phyloP scores from a whole-genome alignment of 2,797 vertebrate genomes.

The Hybognathus amarus region DNA sequence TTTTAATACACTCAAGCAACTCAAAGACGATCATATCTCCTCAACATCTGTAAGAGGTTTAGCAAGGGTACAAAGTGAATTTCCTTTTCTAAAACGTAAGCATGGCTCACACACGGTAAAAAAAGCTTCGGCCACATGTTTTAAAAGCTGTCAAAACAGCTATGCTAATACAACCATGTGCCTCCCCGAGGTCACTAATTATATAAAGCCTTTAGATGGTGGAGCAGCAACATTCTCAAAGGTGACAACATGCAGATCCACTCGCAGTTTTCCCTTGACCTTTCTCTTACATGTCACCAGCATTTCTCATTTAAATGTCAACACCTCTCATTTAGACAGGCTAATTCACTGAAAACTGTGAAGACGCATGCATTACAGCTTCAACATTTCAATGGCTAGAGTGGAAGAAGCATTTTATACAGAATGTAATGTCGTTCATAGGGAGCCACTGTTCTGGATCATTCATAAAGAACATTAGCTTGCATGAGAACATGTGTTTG shows the following conservation, averaged over 20 bases:
- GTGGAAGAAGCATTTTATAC: background rate
- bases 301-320: conserved; percentile 43
- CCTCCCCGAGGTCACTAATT: conserved; percentile 36
- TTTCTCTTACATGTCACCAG: conserved; percentile 10
- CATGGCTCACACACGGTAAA: conserved; percentile 17
- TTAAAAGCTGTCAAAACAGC: conserved; percentile 56
- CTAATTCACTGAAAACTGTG: background rate
- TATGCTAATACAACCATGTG: conserved; percentile 47
- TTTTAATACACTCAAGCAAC: conserved; percentile 22
- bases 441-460: conserved; percentile 44
- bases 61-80: conserved; percentile 21
- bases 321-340: conserved; percentile 13
- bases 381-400: background rate
- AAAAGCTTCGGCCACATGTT: conserved; percentile 48
- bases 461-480: conserved; percentile 40
- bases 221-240: conserved; percentile 35
- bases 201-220: conserved; percentile 43
- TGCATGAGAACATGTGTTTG: conserved; percentile 38
- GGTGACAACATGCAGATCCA: conserved; percentile 19
- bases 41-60: conserved; percentile 40
- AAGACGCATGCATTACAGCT: background rate
- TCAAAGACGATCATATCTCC: conserved; percentile 19
- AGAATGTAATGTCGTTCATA: background rate
- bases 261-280: conserved; percentile 17
- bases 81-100: conserved; percentile 31